These are phyloP conservation scores for Caenorhabditis latens DNA, from an alignment of 1,140 invertebrate genomes.

Conservation along the genomic window DNA sequence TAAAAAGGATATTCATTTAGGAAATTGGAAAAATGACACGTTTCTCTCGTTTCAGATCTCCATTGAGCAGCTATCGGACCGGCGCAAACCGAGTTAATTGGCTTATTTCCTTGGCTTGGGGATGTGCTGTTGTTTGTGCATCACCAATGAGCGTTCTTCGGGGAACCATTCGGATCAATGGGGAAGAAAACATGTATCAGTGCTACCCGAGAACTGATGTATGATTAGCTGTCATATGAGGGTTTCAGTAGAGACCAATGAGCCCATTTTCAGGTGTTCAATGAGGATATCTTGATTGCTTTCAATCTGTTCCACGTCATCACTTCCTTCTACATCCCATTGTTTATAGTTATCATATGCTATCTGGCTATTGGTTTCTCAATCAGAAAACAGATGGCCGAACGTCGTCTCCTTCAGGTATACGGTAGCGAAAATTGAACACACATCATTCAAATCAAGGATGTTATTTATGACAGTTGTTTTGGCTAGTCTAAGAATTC, in stretches of 20 bases:
- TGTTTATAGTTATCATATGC: slow-evolving; percentile 70
- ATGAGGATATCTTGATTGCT: slow-evolving; percentile 55
- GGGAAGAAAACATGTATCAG: slow-evolving; percentile 61
- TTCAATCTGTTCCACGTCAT: slow-evolving; percentile 74
- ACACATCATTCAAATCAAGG: too few species aligned
- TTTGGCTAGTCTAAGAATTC: too few species aligned
- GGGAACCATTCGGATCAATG: slow-evolving; percentile 66
- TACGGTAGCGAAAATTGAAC: neutral
- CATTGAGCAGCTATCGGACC: slow-evolving; percentile 66
- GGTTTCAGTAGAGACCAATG: neutral
- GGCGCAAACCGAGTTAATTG: slow-evolving; percentile 66
- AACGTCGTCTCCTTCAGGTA: slow-evolving; percentile 58
- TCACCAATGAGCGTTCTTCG: slow-evolving; percentile 64
- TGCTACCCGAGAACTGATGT: slow-evolving; percentile 65
- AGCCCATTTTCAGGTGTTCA: slow-evolving; percentile 34
- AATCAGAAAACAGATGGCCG: slow-evolving; percentile 69
- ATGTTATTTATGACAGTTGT: too few species aligned
- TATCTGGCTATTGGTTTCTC: slow-evolving; percentile 71
- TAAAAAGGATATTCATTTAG: slow-evolving; percentile 8
- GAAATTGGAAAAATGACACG: slow-evolving; percentile 54
- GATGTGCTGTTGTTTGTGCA: slow-evolving; percentile 61
- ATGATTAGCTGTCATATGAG: slow-evolving; percentile 2
- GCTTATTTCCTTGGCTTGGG: slow-evolving; percentile 64
- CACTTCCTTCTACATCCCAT: slow-evolving; percentile 72
- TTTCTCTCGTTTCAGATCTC: slow-evolving; percentile 63